Percentiles rank a stretch among this genome's conserved stretches.
phyloP scores from a whole-genome alignment of 2,888 invertebrate species.

The Acutogordius australiensis region DNA sequence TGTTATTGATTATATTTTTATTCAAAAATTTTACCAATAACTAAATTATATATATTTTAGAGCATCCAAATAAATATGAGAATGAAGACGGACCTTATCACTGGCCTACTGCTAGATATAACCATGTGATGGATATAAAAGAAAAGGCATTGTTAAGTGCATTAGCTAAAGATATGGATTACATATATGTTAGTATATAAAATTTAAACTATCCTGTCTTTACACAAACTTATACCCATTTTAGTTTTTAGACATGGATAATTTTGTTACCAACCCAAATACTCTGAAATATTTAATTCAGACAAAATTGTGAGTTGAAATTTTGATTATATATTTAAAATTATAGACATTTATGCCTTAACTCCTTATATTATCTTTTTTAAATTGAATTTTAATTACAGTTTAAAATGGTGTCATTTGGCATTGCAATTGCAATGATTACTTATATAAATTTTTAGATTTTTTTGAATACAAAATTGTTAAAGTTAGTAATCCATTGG shows the following conservation, averaged over 20 bases:
- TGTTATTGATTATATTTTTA: neutral
- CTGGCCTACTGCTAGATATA: neutral
- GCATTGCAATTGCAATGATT: too few species aligned
- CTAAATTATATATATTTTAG: neutral
- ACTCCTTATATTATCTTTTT: too few species aligned
- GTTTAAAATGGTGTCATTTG: too few species aligned
- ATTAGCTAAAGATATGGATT: conserved; percentile 2
- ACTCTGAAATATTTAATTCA: neutral
- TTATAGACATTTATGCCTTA: too few species aligned
- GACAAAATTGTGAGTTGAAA: neutral
- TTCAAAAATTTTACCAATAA: neutral
- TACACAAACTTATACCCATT: too few species aligned
- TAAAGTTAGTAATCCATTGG: too few species aligned
- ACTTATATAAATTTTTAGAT: too few species aligned
- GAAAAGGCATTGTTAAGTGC: neutral
- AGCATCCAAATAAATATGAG: neutral
- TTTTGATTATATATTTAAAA: neutral
- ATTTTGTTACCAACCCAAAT: conserved; percentile 1
- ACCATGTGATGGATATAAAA: neutral
- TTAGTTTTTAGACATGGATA: conserved; percentile 10
- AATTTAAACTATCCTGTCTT: too few species aligned
- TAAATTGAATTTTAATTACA: too few species aligned
- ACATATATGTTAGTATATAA: neutral
- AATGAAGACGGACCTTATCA: neutral
- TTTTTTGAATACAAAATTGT: too few species aligned